Base-by-base conservation (phyloP, 2,113 vertebrate species). In the Hypomesus transpacificus region DNA sequence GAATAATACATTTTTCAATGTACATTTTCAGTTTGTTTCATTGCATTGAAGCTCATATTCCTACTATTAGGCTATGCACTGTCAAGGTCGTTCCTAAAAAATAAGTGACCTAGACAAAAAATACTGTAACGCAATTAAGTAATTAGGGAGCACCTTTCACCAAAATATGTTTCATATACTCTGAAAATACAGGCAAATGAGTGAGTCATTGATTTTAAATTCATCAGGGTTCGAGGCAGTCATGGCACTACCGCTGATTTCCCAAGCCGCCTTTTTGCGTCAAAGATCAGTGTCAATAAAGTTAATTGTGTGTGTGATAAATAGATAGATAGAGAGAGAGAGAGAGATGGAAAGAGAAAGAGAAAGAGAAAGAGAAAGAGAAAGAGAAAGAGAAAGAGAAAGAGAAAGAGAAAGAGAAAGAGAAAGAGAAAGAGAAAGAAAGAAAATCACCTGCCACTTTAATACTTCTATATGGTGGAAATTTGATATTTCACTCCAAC, bases 261-360 rank as follows among this genome's bases (percentile, higher is more conserved):
- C 93, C 92, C 93, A 76, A 89, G 93, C 82, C 91, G 84, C 90
- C 90, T 85, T 88, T 91, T 90, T 88, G 89, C 90, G 84, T 88
- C 87, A 87, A 90, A 91, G 89, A 94, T 93, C 91, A 90, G 90
- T 90, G 92, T 93, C 93, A 90, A 92, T 93, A 92, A 90, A 90
- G 92, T 91, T 90, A 90, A 93, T 92, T 90, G 87, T 46, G 39
- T 46, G 39, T 11, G 39, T 46, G 39, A 34, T 34, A 34, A 8
- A 34, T 34, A 34, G 31, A 34, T 34, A 34, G 31, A 34, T 34
- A 4, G 31, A 34, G 4, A 34, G 3, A 34, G 4, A 6, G 7
- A 34, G 4, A 34, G 31, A 34, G 4, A 34, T 4, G 3, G 24
- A 26, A 3, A 26, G 24, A 26, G 24, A 26, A 3, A 26, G 24